Base-by-base conservation (phyloP, 2,888 invertebrate genomes). In the Cephus sareptanus region DNA sequence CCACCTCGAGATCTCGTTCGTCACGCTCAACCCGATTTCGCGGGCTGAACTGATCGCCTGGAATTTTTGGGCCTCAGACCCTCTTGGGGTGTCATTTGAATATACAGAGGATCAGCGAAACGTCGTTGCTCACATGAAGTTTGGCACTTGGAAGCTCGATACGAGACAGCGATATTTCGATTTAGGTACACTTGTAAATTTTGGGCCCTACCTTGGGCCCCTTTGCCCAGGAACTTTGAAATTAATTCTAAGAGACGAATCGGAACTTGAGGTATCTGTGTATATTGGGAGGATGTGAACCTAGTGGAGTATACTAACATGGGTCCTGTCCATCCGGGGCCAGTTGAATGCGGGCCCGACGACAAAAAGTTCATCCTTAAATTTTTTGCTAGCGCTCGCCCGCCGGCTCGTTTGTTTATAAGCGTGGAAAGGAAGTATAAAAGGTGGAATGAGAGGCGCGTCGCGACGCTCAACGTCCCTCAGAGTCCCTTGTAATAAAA, bases 1-100 rank as follows among this genome's bases (percentile, higher is more conserved):
- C 87, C 82, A 82, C 85, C 83, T 86, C 87, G 88, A 88, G 88
- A 90, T 90, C 90, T 88, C 87, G 87, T 90, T 90, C 89, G 90
- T 90, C 89, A 90, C 90, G 88, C 89, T 87, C 89, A 89, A 71
- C 33, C 31, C 71, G 71, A 31, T 31, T 71, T 33, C 33, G 33
- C 34, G 31, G 71, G 71, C 9, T 56, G 23, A 56, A 56, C 56
- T 23, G 23, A 56, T 56, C 56, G 56, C 9, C 23, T 23, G 56
- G 2, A 56, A 23, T 56, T 56, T 56, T 56, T 23, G 56, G 23
- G 56, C 23, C 56, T 56, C 9, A 56, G 56, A 56, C 56, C 56
- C 56, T 71, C 71, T 31, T 15, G 71, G 71, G 71, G 6, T 71
- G 30, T 15, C 31, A 71, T 71, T 31, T 71, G 71, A 71, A 71